phyloP scores from a whole-genome alignment of 1,140 invertebrate genomes.

The Chymomyza costata region DNA sequence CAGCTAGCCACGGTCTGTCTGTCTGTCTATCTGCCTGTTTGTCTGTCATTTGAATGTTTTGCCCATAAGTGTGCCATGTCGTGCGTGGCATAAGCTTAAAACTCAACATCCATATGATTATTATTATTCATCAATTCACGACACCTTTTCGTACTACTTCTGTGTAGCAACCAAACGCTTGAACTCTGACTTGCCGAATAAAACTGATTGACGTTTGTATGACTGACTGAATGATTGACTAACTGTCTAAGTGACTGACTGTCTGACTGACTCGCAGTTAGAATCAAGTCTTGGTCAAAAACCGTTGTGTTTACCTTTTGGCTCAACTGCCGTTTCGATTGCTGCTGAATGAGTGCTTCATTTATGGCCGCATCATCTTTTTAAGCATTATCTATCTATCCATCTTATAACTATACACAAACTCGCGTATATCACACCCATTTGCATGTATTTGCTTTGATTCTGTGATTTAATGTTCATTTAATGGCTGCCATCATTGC shows the following conservation, averaged over 20 bases:
- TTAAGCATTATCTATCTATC: too few relatives aligned
- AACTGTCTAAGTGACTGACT: too few relatives aligned
- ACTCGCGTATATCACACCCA: too few relatives aligned
- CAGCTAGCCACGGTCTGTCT: too few relatives aligned
- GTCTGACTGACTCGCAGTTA: too few relatives aligned
- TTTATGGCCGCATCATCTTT: slow-evolving; percentile 39
- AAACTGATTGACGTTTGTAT: too few relatives aligned
- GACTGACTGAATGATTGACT: too few relatives aligned
- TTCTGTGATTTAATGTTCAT: slow-evolving; percentile 33
- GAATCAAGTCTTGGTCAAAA: too few relatives aligned
- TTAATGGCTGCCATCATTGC: slow-evolving; percentile 19
- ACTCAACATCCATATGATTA: slow-evolving; percentile 11
- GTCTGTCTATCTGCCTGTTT: too few relatives aligned
- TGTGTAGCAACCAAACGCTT: slow-evolving; percentile 39
- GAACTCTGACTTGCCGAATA: slow-evolving; percentile 63
- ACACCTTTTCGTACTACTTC: slow-evolving; percentile 50
- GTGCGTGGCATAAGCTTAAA: slow-evolving; percentile 5
- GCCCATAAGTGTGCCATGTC: slow-evolving; percentile 48
- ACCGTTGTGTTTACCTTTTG: slow-evolving; percentile 35
- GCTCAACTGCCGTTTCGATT: slow-evolving; percentile 9
- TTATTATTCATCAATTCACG: slow-evolving; percentile 66
- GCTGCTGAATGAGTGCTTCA: slow-evolving; percentile 4
- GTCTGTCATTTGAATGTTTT: too few relatives aligned
- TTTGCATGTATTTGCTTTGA: slow-evolving; percentile 35
- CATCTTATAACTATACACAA: too few relatives aligned